Evolutionary conservation across 2,888 invertebrate genomes (phyloP).

Genomic region (Ennomos fuscantarius): DNA sequence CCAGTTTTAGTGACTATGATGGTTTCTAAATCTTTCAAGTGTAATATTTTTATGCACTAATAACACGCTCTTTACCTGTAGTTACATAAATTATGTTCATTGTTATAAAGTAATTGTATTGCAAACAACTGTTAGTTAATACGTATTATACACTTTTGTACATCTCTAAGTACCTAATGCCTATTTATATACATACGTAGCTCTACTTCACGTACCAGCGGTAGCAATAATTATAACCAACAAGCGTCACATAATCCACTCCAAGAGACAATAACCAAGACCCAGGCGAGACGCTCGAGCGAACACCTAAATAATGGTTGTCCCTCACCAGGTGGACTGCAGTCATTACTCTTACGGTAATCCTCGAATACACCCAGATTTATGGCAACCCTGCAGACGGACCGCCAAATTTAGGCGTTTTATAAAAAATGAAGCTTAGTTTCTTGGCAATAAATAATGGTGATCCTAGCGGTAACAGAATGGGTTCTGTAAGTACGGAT

Average conservation of each 20-base stretch:
- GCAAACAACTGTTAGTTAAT: too few relatives aligned
- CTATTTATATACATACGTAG: too few relatives aligned
- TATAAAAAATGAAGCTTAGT: conserved; percentile 82
- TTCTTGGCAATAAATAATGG: conserved; percentile 77
- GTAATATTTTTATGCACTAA: too few relatives aligned
- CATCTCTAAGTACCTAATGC: too few relatives aligned
- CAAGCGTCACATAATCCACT: conserved; percentile 37
- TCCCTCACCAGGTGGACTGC: conserved; percentile 75
- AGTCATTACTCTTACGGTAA: conserved; percentile 83
- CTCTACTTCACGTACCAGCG: too few relatives aligned
- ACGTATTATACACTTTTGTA: too few relatives aligned
- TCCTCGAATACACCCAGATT: conserved; percentile 82
- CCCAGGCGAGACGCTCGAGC: conserved; percentile 63
- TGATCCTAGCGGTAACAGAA: conserved; percentile 58
- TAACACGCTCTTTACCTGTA: too few relatives aligned
- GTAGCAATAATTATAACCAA: conserved; percentile 28
- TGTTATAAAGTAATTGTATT: too few relatives aligned
- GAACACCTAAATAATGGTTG: conserved; percentile 57
- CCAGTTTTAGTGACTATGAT: too few relatives aligned
- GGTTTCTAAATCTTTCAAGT: too few relatives aligned
- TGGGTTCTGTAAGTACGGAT: conserved; percentile 53
- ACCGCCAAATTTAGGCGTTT: conserved; percentile 81
- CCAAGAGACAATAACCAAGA: conserved; percentile 35
- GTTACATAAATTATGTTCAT: too few relatives aligned
- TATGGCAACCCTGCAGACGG: conserved; percentile 74